Base-by-base conservation (phyloP, 2,113 vertebrate genomes). In the Regulus satrapa region DNA sequence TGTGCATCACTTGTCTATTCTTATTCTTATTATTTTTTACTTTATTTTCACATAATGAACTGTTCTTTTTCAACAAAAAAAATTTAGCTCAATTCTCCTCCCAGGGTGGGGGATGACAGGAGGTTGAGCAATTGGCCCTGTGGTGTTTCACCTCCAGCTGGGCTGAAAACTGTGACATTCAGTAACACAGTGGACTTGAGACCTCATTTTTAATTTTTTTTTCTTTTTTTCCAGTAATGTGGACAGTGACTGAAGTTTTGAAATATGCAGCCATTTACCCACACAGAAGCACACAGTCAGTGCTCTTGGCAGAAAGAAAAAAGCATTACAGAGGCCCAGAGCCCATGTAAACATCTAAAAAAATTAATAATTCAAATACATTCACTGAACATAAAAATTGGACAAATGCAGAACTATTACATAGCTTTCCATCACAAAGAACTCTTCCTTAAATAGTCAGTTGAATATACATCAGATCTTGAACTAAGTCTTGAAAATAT, bases 51-150 rank as follows among this genome's bases (percentile, higher is more conserved):
- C 32, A 52, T 36, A 61, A 21, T 43, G 26, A 59, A 36, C 56
- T 26, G 8, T 52, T 62, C 26, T 62, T 32, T 14, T 45, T 62
- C 38, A 62, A 61, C 32, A 58, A 58, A 68, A 1, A 43, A 36
- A 24, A 17, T 36, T 52, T 72, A 45, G 21, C 72, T 36, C 6
- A 26, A 2, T 54, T 84, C 32, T 63, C 20, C 13, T 52, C 40
- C 18, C n/a, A 38, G 58, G 11, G 7, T 12, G 6, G 11, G n/a
- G 38, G 12, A 32, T 63, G 34, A 32, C 4, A 72, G n/a, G 21
- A 72, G 26, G 32, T 12, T 73, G 18, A 63, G 14, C 0, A 0
- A 63, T 18, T 32, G 14, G 11, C 6, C 54, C 21, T 28, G 4
- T 38, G 28, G 23, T 38, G 32, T 32, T 84, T 18, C 23, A 63